Evolutionary conservation across 30 jellyfish, hydroid and myxozoan genomes (phyloP).

Genomic region (Mastigias papua): DNA sequence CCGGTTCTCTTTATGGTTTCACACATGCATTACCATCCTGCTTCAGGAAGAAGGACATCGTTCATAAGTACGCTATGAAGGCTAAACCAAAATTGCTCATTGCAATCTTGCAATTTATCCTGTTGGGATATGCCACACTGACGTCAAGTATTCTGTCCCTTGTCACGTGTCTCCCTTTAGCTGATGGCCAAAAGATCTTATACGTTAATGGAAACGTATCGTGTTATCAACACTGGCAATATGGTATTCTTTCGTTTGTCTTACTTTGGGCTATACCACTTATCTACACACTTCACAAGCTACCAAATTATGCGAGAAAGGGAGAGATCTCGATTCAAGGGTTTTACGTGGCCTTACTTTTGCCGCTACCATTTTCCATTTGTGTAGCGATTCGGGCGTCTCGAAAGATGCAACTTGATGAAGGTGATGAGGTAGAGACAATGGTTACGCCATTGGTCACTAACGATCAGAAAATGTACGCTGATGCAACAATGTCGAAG

Average conservation of each 20-base stretch:
- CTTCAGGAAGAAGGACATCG: background rate
- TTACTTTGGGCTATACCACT: conserved; percentile 28
- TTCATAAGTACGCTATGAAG: background rate
- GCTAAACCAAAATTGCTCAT: background rate
- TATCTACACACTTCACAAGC: background rate
- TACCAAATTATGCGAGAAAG: background rate
- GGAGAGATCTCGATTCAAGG: conserved; percentile 1
- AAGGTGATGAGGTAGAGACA: background rate
- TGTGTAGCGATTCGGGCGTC: background rate
- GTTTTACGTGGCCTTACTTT: conserved; percentile 24
- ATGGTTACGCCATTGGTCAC: background rate
- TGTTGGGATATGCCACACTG: background rate
- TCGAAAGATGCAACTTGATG: too few species aligned
- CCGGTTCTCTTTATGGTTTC: background rate
- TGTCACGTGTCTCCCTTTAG: conserved; percentile 26
- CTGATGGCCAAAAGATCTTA: conserved; percentile 15
- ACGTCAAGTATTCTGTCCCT: conserved; percentile 26
- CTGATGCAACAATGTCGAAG: background rate
- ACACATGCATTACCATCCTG: background rate
- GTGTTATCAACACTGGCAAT: conserved; percentile 50
- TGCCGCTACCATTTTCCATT: conserved; percentile 26
- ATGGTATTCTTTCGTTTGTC: conserved; percentile 7
- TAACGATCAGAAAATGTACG: background rate
- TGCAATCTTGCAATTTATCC: background rate
- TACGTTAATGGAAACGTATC: conserved; percentile 8